Evolutionary conservation across 1,140 invertebrate species (phyloP).

Genomic region (Rhyzopertha dominica): DNA sequence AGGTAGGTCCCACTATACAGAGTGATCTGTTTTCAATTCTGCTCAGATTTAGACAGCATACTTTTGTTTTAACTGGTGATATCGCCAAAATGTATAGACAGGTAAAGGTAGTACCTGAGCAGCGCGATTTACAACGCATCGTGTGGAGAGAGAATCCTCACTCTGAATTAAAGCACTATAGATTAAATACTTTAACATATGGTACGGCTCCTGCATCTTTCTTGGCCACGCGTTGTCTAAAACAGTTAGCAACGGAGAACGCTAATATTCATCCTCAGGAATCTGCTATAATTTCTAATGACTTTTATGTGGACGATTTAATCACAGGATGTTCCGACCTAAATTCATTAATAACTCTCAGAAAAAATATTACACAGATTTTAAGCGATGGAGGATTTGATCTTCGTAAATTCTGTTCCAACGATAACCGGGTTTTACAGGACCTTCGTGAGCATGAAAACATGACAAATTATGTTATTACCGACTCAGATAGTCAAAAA

Average conservation of each 20-base stretch:
- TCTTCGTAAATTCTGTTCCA: too few species aligned
- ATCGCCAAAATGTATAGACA: conserved; percentile 46
- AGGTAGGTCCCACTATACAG: conserved; percentile 35
- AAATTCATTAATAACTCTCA: too few species aligned
- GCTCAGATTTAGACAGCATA: conserved; percentile 32
- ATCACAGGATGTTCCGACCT: too few species aligned
- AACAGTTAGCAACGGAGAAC: conserved; percentile 19
- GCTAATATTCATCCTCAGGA: conserved; percentile 20
- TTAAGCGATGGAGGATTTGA: too few species aligned
- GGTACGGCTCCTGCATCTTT: conserved; percentile 35
- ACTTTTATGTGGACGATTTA: conserved; percentile 41
- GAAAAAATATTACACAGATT: too few species aligned
- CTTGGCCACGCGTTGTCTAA: conserved; percentile 28
- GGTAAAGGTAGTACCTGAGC: conserved; percentile 29
- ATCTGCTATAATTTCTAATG: conserved; percentile 15
- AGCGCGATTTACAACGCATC: conserved; percentile 40
- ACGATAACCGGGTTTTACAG: too few species aligned
- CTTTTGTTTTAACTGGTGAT: conserved; percentile 38
- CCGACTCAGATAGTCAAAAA: too few species aligned
- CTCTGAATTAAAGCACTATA: conserved; percentile 30
- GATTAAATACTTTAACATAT: conserved; percentile 42
- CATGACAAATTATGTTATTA: too few species aligned
- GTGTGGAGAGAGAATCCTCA: conserved; percentile 36
- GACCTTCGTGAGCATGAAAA: too few species aligned
- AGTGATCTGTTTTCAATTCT: conserved; percentile 31